Evolutionary conservation across 2,797 vertebrate species (phyloP).

Genomic region (Potorous gilbertii): DNA sequence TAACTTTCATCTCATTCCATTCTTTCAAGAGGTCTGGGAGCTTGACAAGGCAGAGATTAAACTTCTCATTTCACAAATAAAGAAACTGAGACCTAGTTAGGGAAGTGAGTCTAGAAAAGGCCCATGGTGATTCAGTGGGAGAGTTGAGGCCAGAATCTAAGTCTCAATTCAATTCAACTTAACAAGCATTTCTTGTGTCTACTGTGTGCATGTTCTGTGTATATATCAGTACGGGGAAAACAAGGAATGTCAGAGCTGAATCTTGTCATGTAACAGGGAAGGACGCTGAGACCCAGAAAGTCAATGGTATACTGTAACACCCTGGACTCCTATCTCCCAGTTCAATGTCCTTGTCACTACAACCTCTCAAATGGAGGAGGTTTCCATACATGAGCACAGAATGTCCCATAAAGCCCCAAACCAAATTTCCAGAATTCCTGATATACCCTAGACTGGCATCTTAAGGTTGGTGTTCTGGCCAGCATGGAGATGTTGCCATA

Average conservation of each 20-base stretch:
- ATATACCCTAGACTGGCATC: background rate
- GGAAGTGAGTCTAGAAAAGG: no score
- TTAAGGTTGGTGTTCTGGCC: background rate
- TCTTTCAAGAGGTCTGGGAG: no score
- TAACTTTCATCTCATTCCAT: no score
- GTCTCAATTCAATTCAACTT: no score
- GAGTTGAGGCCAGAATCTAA: no score
- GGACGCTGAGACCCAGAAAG: background rate
- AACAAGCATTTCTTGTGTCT: no score
- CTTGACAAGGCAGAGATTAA: no score
- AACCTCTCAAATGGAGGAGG: background rate
- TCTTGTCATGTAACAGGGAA: background rate
- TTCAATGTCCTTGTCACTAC: background rate
- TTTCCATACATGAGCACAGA: background rate
- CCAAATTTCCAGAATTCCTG: background rate
- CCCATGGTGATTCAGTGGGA: no score
- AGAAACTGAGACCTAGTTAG: no score
- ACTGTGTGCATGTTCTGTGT: no score
- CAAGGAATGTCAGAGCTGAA: background rate
- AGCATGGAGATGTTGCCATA: background rate
- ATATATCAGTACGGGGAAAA: background rate
- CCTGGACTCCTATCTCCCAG: background rate
- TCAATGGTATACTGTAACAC: background rate
- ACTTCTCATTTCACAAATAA: no score
- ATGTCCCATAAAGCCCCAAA: background rate